Percentiles rank a stretch among this genome's conserved stretches.
Conservation (phyloP, 2,113 vertebrate species). For the Rhinolophus ferrumequinum region DNA sequence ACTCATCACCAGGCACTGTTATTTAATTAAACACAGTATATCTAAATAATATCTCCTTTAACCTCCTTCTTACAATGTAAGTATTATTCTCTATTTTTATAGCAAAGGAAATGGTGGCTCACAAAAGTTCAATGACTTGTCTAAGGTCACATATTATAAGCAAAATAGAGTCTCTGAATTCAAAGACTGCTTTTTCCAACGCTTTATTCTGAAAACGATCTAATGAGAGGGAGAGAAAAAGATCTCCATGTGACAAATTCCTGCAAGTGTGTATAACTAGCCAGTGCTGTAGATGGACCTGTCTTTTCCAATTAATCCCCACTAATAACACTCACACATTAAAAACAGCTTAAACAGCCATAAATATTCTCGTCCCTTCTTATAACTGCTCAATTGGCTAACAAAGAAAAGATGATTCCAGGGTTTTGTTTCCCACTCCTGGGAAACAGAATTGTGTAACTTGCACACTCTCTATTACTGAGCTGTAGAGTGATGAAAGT, state of each 20-base stretch:
- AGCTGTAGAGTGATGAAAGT: neutral
- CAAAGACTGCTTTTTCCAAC: neutral
- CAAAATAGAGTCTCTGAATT: neutral
- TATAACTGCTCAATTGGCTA: neutral
- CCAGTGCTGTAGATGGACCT: neutral
- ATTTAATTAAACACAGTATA: neutral
- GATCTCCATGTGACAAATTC: neutral
- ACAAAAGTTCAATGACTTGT: neutral
- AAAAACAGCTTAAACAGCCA: neutral
- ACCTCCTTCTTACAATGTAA: neutral
- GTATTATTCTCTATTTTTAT: neutral
- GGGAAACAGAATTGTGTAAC: neutral
- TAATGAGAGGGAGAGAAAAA: slow-evolving; percentile 20
- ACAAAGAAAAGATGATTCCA: neutral
- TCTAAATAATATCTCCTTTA: neutral
- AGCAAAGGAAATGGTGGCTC: neutral
- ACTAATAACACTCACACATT: neutral
- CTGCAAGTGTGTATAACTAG: neutral
- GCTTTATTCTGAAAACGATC: slow-evolving; percentile 32
- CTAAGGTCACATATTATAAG: neutral
- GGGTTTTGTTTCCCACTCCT: neutral
- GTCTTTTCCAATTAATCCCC: neutral
- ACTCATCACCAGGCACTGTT: neutral
- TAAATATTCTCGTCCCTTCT: neutral
- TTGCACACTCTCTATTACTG: neutral